Conservation (phyloP, 2,888 invertebrate species). For the Phaedon cochleariae region DNA sequence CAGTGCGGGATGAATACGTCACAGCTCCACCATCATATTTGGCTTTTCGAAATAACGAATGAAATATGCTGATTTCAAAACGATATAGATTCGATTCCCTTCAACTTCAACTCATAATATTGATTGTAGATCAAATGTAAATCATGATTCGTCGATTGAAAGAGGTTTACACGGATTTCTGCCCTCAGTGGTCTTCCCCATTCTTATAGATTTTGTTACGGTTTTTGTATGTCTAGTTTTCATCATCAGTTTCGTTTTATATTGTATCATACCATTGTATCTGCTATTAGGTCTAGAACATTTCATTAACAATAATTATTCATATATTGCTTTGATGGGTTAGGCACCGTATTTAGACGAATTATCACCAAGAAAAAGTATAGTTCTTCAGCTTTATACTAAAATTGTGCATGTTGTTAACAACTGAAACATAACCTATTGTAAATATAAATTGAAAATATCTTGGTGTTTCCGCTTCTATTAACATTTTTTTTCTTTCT, state of each 20-base stretch:
- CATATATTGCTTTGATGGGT: not conserved
- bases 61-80: too few relatives aligned
- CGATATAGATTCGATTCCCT: too few relatives aligned
- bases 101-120: too few relatives aligned
- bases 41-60: too few relatives aligned
- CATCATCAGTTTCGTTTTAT: not conserved
- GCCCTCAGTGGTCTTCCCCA: too few relatives aligned
- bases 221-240: not conserved
- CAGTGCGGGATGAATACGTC: too few relatives aligned
- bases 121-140: too few relatives aligned
- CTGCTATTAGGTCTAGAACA: not conserved
- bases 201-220: not conserved
- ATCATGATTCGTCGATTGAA: too few relatives aligned
- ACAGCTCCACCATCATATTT: too few relatives aligned
- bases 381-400: slow-evolving; percentile 28
- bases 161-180: too few relatives aligned
- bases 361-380: not conserved
- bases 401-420: slow-evolving; percentile 28
- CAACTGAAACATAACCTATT: slow-evolving; percentile 12
- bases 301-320: not conserved
- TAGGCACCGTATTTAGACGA: slow-evolving; percentile 18
- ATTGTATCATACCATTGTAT: not conserved
- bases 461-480: slow-evolving; percentile 25
- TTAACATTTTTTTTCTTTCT: slow-evolving; percentile 27
- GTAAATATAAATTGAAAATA: not conserved